Evolutionary conservation across 2,113 vertebrate genomes (phyloP).

Genomic region (Caranx ignobilis): DNA sequence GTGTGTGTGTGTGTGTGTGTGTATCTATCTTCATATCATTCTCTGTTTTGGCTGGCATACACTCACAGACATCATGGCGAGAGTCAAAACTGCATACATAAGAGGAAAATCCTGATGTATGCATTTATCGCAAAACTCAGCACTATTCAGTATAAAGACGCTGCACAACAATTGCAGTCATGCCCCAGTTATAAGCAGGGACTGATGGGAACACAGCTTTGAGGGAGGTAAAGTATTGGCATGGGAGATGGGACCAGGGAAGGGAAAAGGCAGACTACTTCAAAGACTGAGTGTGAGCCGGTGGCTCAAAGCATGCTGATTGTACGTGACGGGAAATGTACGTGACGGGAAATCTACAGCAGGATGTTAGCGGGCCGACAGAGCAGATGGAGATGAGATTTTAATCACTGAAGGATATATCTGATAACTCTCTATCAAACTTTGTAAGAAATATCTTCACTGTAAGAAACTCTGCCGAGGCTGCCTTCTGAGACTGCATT

Average conservation of each 20-base stretch:
- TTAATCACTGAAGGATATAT: slow-evolving; percentile 55
- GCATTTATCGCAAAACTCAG: slow-evolving; percentile 56
- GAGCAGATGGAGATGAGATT: slow-evolving; percentile 67
- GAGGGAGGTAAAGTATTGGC: slow-evolving; percentile 63
- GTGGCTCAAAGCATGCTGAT: slow-evolving; percentile 68
- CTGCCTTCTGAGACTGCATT: slow-evolving; percentile 17
- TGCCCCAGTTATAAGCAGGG: slow-evolving; percentile 61
- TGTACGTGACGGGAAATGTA: slow-evolving; percentile 70
- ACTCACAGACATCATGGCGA: slow-evolving; percentile 5
- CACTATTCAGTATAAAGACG: slow-evolving; percentile 36
- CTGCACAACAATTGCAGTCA: slow-evolving; percentile 61
- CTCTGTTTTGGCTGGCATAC: not conserved
- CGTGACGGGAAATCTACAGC: slow-evolving; percentile 67
- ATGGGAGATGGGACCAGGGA: slow-evolving; percentile 57
- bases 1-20: slow-evolving; percentile 1
- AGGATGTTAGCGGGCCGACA: slow-evolving; percentile 63
- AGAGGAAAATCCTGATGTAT: slow-evolving; percentile 39
- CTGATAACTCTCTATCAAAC: slow-evolving; percentile 51
- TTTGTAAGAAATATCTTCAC: slow-evolving; percentile 35
- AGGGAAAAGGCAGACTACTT: slow-evolving; percentile 69
- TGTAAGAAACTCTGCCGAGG: slow-evolving; percentile 13
- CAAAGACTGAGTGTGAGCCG: slow-evolving; percentile 72
- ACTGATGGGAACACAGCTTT: slow-evolving; percentile 63
- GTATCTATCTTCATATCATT: not conserved
- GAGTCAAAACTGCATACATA: slow-evolving; percentile 36